These are phyloP conservation scores for Heteronetta atricapilla DNA, from an alignment of 2,113 vertebrate genomes.

Conservation along the genomic window DNA sequence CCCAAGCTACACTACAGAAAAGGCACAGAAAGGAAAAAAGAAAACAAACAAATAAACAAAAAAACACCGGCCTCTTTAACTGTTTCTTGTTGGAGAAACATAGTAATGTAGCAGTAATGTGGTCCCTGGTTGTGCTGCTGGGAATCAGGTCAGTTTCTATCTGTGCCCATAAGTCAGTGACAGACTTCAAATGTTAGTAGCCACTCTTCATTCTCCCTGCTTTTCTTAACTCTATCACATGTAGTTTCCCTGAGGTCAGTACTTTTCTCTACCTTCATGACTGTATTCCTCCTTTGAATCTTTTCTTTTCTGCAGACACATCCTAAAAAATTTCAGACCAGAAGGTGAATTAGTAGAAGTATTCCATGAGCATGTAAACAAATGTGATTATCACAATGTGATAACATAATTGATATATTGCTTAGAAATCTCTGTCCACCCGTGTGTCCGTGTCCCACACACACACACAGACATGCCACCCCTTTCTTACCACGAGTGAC, in stretches of 20 bases:
- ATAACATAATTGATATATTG: neutral
- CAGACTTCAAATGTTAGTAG: neutral
- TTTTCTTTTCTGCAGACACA: neutral
- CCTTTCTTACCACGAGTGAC: neutral
- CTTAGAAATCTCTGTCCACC: neutral
- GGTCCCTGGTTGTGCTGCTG: neutral
- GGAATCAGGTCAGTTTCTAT: neutral
- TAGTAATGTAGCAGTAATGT: accelerated
- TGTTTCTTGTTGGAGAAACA: neutral
- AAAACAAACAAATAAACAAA: neutral
- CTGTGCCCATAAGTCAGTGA: neutral
- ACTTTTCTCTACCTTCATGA: neutral
- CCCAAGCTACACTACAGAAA: neutral
- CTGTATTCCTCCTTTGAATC: neutral
- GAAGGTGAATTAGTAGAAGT: neutral
- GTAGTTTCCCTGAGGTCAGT: neutral
- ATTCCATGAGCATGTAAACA: neutral
- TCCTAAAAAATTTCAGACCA: neutral
- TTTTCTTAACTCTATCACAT: neutral
- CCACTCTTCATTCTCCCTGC: neutral
- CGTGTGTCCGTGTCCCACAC: too few species aligned
- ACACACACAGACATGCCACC: too few species aligned
- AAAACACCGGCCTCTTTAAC: neutral
- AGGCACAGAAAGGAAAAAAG: neutral
- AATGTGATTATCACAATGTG: neutral